These are phyloP conservation scores for Eunapius fragilis DNA, from an alignment of 37 sponge, comb jelly and placozoan genomes.

Conservation along the genomic window DNA sequence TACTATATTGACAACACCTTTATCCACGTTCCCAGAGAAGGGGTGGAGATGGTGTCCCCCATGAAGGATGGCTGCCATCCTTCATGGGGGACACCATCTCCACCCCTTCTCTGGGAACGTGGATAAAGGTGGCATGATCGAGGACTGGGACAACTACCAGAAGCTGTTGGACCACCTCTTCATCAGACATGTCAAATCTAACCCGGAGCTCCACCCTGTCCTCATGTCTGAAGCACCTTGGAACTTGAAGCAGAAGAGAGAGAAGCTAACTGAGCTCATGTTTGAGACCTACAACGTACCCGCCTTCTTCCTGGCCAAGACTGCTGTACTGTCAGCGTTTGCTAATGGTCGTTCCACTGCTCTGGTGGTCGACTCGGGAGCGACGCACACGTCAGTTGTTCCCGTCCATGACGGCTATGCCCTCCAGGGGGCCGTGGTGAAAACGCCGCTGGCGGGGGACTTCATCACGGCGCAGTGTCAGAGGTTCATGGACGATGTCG, in stretches of 20 bases:
- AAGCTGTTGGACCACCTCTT: no score
- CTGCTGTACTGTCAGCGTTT: slow-evolving; percentile 96
- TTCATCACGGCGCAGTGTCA: slow-evolving; percentile 85
- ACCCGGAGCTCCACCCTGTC: slow-evolving; percentile 85
- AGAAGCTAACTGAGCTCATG: slow-evolving; percentile 96
- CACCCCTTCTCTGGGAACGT: no score
- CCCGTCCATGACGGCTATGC: slow-evolving; percentile 99
- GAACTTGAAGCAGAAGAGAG: slow-evolving; percentile 87
- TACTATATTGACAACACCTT: no score
- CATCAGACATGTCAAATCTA: slow-evolving; percentile 73
- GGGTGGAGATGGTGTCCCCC: no score
- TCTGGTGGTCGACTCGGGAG: slow-evolving; percentile 92
- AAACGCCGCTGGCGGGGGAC: slow-evolving; percentile 92
- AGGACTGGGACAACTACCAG: no score
- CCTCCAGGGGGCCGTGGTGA: slow-evolving; percentile 74
- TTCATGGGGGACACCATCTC: no score
- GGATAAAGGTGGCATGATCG: no score
- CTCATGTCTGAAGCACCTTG: slow-evolving; percentile 94
- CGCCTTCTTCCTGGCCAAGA: slow-evolving; percentile 94
- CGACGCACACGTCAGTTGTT: slow-evolving; percentile 85
- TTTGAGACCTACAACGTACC: slow-evolving; percentile 98
- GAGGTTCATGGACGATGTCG: slow-evolving; percentile 69
- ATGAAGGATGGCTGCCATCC: no score
- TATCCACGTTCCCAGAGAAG: no score
- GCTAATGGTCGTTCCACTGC: slow-evolving; percentile 97